Evolutionary conservation across 2,888 invertebrate genomes (phyloP), one percentile per base, ranked within the genome.

Genomic region (Drosophila atripex): DNA sequence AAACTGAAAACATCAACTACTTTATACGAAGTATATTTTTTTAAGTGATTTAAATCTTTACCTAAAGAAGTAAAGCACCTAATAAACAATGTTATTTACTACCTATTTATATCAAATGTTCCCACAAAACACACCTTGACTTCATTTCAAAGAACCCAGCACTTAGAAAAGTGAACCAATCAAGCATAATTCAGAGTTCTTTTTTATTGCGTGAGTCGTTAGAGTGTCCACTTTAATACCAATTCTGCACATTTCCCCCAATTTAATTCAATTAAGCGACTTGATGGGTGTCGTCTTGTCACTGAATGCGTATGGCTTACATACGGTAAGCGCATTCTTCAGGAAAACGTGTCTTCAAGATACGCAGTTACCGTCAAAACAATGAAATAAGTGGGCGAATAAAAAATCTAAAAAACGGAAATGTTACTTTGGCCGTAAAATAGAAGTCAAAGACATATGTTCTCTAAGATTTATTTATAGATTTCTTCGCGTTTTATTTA

Each of bases 251-350:
- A 82, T 75, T 76, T 85, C 50, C 66, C 60, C 72, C 82, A 83
- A 83, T 83, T 83, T 85, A 83, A 83, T 73, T 83, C 86, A 83
- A 83, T 83, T 83, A 83, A 80, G 79, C 65, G 68, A 52, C 78
- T 76, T 45, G 47, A 64, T 58, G 66, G 56, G 50, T 51, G 50
- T 32, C 55, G 39, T 41, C 39, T 55, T 41, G 18, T 45, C 38
- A 46, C 23, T 16, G 18, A 66, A 64, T 78, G 76, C 71, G 76
- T 78, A 49, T 35, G 46, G 46, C 57, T 35, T 57, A 25, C 58
- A 21, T 9, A 41, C 16, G 14, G 57, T 68, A 23, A 49, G 43
- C 30, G 30, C 7, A 3, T 35, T 25, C 51, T 21, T 49, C 8
- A 12, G 30, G 32, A 23, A 28, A 21, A 47, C 11, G 57, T 49